Base-by-base conservation (phyloP, 2,797 vertebrate genomes). In the Chelon labrosus region DNA sequence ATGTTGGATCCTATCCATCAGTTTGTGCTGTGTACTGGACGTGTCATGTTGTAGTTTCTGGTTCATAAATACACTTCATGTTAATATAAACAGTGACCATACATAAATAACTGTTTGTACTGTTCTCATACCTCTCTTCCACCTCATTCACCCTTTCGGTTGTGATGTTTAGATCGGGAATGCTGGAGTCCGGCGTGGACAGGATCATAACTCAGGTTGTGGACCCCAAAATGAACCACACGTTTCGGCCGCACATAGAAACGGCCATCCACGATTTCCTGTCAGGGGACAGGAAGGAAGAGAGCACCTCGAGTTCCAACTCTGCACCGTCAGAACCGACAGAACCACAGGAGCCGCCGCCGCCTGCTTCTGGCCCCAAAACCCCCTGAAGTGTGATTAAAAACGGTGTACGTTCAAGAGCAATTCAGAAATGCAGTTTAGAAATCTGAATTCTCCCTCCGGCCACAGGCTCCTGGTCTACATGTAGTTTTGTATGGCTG, bases 141-240 rank as follows among this genome's bases (percentile, higher is more conserved):
- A 35, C 7, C 25, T 27, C 25, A 27, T 27, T 27, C 25, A 27
- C 31, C 31, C 7, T 35, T 35, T 35, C 2, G 31, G 31, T 35
- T 35, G 31, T 8, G 31, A 35, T 35, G 31, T 55, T 79, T 78
- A 98, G 97, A 88, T 98, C 98, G 0, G 98, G 98, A 65, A 99
- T 99, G 97, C 89, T 99, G 93, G 98, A 99, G 92, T 97, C 97
- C 0, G 98, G 98, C 74, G 98, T 99, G 79, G 98, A 99, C 94
- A 95, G 98, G 90, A 99, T 99, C 89, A 99, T 99, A 91, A 97
- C 97, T 79, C 98, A 99, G 90, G 98, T 99, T 65, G 98, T 99
- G 81, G 98, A 99, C 90, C 98, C 97, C 69, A 99, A 99, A 86
- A 94, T 99, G 77, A 98, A 99, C 92, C 98, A 99, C 94, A 99